phyloP scores from a whole-genome alignment of 2,888 invertebrate species.

The Drosophila lacicola region DNA sequence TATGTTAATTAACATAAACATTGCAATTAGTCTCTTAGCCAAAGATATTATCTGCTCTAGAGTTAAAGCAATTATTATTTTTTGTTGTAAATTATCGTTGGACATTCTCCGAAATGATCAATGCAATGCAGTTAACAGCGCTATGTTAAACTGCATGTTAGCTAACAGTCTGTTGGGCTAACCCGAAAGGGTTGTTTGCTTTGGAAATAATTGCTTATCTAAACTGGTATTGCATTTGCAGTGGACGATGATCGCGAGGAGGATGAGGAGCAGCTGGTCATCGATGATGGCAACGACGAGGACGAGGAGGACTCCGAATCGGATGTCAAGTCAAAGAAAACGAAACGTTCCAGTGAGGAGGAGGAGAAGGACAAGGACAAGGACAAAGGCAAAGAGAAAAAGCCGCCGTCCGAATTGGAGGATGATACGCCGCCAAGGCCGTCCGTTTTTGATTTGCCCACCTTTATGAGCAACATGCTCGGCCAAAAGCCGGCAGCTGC shows the following conservation, averaged over 20 bases:
- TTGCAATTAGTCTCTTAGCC: too few species aligned
- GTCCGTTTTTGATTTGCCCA: conserved; percentile 70
- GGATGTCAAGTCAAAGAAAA: conserved; percentile 38
- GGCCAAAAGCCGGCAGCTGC: conserved; percentile 19
- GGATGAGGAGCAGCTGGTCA: conserved; percentile 85
- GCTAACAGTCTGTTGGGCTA: neutral
- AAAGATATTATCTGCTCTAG: too few species aligned
- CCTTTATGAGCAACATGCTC: conserved; percentile 67
- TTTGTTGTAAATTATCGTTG: too few species aligned
- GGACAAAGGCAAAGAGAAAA: conserved; percentile 4
- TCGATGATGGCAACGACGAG: conserved; percentile 83
- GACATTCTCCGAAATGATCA: too few species aligned
- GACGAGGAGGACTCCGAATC: conserved; percentile 63
- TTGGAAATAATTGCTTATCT: too few species aligned
- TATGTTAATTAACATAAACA: neutral
- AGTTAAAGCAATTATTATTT: too few species aligned
- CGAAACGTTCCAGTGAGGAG: conserved; percentile 23
- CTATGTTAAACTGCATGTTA: conserved; percentile 1
- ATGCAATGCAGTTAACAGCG: too few species aligned
- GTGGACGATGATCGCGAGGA: conserved; percentile 87
- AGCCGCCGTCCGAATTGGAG: conserved; percentile 1
- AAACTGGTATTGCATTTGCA: conserved; percentile 25
- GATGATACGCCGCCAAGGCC: conserved; percentile 54
- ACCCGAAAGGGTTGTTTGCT: too few species aligned
- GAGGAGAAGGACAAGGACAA: neutral